A percentile compares a stretch with the other conserved stretches of the same genome.
Evolutionary conservation across 2,797 vertebrate genomes (phyloP).

Genomic region (Brachyrhaphis roseni): DNA sequence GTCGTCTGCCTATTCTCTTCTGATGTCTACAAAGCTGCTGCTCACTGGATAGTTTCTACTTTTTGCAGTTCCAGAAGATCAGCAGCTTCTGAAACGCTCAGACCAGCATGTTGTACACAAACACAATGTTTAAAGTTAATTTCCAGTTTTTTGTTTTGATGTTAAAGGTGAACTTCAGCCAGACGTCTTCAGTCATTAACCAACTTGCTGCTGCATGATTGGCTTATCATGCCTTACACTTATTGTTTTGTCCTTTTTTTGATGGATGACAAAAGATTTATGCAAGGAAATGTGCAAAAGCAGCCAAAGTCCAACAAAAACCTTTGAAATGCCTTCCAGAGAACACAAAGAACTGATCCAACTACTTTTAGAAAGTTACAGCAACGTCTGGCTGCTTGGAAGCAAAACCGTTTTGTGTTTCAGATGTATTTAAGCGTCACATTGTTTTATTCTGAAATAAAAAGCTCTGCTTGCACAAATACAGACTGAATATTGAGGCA

Average conservation of each 20-base stretch:
- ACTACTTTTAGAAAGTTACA: background rate
- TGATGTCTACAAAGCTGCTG: background rate
- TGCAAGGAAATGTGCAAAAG: background rate
- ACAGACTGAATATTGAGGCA: constrained; percentile 20
- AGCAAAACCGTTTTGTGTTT: background rate
- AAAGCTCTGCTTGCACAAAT: constrained; percentile 10
- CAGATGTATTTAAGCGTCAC: background rate
- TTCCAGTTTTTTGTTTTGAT: background rate
- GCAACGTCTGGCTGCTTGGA: background rate
- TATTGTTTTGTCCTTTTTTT: background rate
- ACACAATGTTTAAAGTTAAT: background rate
- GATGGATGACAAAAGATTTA: background rate
- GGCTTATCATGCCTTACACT: background rate
- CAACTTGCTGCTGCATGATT: background rate
- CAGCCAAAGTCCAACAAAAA: background rate
- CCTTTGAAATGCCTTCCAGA: background rate
- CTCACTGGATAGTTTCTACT: background rate
- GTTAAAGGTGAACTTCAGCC: background rate
- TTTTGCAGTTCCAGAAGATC: background rate
- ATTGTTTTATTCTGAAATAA: constrained; percentile 24
- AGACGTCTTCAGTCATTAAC: background rate
- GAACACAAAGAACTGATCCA: background rate
- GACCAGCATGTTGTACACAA: background rate
- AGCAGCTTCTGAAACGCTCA: background rate
- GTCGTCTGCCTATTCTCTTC: background rate